Evolutionary conservation across 2,113 vertebrate species (phyloP).

Genomic region (Sander lucioperca): DNA sequence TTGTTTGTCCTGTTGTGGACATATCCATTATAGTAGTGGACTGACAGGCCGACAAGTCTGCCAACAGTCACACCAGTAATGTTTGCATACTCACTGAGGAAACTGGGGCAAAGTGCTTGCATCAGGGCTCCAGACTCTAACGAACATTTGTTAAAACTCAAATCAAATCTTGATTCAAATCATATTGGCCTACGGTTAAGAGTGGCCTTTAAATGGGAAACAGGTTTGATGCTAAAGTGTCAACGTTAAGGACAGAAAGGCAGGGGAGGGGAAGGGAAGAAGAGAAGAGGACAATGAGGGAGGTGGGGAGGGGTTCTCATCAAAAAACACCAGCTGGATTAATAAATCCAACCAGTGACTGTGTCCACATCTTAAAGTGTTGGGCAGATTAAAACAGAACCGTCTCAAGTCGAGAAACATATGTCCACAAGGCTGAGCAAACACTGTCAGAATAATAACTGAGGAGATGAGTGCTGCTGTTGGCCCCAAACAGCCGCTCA

Average conservation of each 20-base stretch:
- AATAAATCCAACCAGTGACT: slow-evolving; percentile 77
- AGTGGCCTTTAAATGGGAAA: slow-evolving; percentile 12
- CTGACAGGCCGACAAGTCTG: slow-evolving; percentile 24
- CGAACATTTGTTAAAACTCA: neutral
- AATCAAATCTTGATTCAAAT: neutral
- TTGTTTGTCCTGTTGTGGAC: slow-evolving; percentile 46
- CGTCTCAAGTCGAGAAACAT: slow-evolving; percentile 74
- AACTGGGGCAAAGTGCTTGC: slow-evolving; percentile 36
- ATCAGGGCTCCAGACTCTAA: neutral
- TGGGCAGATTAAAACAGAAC: slow-evolving; percentile 75
- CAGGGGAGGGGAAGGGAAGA: slow-evolving; percentile 2
- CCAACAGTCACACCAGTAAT: slow-evolving; percentile 28
- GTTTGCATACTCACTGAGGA: slow-evolving; percentile 28
- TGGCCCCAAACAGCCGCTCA: slow-evolving; percentile 43
- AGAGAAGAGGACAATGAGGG: slow-evolving; percentile 36
- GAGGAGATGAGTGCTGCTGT: slow-evolving; percentile 63
- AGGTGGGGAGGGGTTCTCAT: slow-evolving; percentile 53
- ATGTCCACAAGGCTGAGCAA: slow-evolving; percentile 77
- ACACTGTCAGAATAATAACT: slow-evolving; percentile 73
- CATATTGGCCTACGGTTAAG: neutral
- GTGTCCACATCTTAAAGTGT: slow-evolving; percentile 75
- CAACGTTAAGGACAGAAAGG: slow-evolving; percentile 11
- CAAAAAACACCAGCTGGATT: slow-evolving; percentile 82
- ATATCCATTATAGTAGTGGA: slow-evolving; percentile 2
- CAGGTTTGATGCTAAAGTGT: slow-evolving; percentile 30